Evolutionary conservation across 2,888 invertebrate species (phyloP), one percentile per base, ranked within the genome.

Genomic region (Xylophagus ater): DNA sequence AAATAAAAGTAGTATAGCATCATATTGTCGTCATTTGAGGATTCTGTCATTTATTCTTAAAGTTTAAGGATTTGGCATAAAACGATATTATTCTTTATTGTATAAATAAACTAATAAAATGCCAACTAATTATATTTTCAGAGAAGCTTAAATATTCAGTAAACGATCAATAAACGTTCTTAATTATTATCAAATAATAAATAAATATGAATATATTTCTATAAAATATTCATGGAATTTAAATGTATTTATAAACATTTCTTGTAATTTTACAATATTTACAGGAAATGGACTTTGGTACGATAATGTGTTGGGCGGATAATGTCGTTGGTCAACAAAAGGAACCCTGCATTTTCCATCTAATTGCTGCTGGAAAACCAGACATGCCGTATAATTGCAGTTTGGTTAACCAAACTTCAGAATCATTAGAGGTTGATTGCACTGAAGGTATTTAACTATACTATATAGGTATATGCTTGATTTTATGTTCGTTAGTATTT

Each of bases 371-470:
- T 60, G 84, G 82, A 32, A 81, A 81, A 58, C 84, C 84, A 34
- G 82, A 84, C 60, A 72, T 80, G 18, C 81, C 82, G 31, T 74
- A 73, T 62, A 83, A 84, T 64, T 84, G 85, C 63, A 76, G 78
- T 25, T 69, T 83, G 48, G 71, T 76, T 51, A 84, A 85, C 67
- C 80, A 81, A 62, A 83, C 83, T 44, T 76, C 79, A 34, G 76
- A 79, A 48, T 81, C 82, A 13, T 65, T 84, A 51, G 78, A 80
- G 53, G 78, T 83, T 37, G 78, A 80, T 55, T 84, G 84, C 59
- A 66, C 69, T 40, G 74, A 76, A 55, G 78, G 66, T 66, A 47
- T 30, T 46, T 49, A 51, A 41, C 33, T 41, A 20, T 8, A 25
- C n/a, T 28, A 19, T 19, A 18, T 23, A 25, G 19, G 10, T 19